Percentiles rank a stretch among this genome's conserved stretches.
Conservation (phyloP, 2,888 invertebrate genomes). For the Merodon equestris region DNA sequence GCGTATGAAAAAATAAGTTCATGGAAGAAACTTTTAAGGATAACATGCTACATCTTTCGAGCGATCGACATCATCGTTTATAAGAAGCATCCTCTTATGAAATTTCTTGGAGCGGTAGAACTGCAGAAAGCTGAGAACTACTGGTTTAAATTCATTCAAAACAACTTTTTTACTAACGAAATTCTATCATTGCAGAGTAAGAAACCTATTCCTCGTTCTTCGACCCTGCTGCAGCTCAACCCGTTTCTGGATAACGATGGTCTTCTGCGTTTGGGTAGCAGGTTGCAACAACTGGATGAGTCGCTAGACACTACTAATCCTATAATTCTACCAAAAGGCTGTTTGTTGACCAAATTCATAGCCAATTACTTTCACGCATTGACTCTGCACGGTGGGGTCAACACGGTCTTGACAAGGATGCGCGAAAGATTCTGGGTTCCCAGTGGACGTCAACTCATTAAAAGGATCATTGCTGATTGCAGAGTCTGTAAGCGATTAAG, state of each 20-base stretch:
- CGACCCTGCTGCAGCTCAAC: no score
- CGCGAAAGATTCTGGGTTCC: slow-evolving; percentile 26
- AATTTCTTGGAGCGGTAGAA: no score
- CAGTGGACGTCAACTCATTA: slow-evolving; percentile 16
- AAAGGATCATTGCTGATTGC: slow-evolving; percentile 10
- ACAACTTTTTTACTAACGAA: slow-evolving; percentile 5
- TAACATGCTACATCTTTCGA: slow-evolving; percentile 17
- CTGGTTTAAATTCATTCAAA: neutral
- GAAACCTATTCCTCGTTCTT: no score
- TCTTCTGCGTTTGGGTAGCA: slow-evolving; percentile 11
- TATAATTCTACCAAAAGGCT: slow-evolving; percentile 15
- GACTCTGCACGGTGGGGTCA: slow-evolving; percentile 24
- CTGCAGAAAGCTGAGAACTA: slow-evolving; percentile 6
- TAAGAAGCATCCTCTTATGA: no score
- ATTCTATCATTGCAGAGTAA: neutral
- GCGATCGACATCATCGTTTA: slow-evolving; percentile 12
- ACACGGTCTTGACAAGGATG: slow-evolving; percentile 1
- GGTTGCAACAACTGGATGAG: slow-evolving; percentile 8
- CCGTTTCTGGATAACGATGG: slow-evolving; percentile 20
- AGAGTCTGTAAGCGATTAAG: slow-evolving; percentile 11
- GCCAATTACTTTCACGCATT: neutral
- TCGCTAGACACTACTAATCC: no score
- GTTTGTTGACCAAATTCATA: no score
- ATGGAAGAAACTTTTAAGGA: slow-evolving; percentile 13
- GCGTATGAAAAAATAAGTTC: slow-evolving; percentile 4